These are phyloP conservation scores for Rhyacichthys aspro DNA, from an alignment of 2,797 vertebrate genomes.

Conservation along the genomic window DNA sequence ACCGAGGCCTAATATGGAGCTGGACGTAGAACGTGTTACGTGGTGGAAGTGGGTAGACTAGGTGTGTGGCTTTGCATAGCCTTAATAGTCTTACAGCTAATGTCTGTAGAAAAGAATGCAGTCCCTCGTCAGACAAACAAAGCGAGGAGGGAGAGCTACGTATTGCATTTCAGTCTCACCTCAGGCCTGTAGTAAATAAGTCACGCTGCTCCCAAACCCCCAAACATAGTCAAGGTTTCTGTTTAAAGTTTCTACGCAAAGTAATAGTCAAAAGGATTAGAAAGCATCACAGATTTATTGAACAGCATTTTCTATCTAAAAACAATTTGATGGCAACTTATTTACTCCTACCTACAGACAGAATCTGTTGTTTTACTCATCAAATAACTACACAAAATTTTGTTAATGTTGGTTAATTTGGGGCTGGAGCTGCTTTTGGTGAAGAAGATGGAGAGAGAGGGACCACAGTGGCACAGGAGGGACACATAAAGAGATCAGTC, in stretches of 20 bases:
- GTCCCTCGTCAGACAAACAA: conserved; percentile 2
- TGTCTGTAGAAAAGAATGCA: conserved; percentile 26
- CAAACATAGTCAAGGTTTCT: background rate
- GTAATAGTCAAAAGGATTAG: background rate
- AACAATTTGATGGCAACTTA: background rate
- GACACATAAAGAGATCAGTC: background rate
- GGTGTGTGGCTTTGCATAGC: conserved; percentile 16
- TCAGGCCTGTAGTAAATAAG: conserved; percentile 21
- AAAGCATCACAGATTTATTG: background rate
- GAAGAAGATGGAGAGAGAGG: background rate
- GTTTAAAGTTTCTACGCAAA: no score
- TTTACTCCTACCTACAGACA: no score
- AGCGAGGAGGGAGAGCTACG: conserved; percentile 26
- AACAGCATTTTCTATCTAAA: background rate
- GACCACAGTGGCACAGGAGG: background rate
- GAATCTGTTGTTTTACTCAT: no score
- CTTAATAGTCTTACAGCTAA: conserved; percentile 30
- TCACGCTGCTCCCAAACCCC: background rate
- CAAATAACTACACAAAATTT: no score
- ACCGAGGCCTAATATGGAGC: conserved; percentile 55
- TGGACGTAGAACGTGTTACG: conserved; percentile 18
- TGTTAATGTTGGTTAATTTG: no score
- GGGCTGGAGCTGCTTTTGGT: no score
- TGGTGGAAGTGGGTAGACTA: conserved; percentile 7
- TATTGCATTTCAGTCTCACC: conserved; percentile 29